These are phyloP conservation scores for Platyura marginata DNA, from an alignment of 1,140 invertebrate genomes.

Conservation along the genomic window DNA sequence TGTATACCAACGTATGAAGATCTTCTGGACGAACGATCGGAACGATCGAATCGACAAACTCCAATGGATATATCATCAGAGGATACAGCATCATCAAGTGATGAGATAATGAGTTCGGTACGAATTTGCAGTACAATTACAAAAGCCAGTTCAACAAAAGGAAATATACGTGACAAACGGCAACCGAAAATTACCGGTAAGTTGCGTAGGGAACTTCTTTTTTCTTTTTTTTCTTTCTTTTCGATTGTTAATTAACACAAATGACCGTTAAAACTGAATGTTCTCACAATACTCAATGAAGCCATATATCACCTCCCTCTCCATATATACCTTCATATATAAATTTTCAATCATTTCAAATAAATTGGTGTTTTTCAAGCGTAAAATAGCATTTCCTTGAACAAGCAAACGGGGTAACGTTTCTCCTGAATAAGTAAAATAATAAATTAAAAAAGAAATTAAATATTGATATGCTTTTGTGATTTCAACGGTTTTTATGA, in stretches of 20 bases:
- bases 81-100: background rate
- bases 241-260: no score
- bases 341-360: background rate
- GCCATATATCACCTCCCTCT: no score
- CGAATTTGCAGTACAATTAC: no score
- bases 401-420: background rate
- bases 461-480: background rate
- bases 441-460: background rate
- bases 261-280: no score
- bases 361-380: background rate
- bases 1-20: conserved; percentile 8
- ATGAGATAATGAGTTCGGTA: no score
- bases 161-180: conserved; percentile 13
- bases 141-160: no score
- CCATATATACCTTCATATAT: no score
- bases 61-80: background rate
- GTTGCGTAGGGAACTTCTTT: conserved; percentile 2
- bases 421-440: no score
- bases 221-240: no score
- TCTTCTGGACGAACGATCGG: conserved; percentile 15
- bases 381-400: background rate
- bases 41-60: conserved; percentile 11
- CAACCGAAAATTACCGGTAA: conserved; percentile 25
- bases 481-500: conserved; percentile 1
- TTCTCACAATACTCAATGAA: no score